Evolutionary conservation across 2,797 vertebrate genomes (phyloP).

Genomic region (Choloepus didactylus): DNA sequence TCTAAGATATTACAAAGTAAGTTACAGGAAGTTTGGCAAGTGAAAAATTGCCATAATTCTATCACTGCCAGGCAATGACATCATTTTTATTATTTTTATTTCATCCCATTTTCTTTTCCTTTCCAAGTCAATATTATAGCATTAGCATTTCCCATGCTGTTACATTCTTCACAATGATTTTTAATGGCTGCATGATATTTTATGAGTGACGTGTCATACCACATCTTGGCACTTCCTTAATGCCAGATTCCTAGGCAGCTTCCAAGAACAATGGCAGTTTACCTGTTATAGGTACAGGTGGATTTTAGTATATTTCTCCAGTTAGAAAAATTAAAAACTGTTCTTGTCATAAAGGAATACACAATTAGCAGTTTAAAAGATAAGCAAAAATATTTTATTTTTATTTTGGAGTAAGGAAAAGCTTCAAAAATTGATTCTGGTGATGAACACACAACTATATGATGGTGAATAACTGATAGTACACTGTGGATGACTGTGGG

Average conservation of each 20-base stretch:
- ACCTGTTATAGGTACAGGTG: neutral
- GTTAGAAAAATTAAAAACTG: neutral
- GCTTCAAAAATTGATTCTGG: no score
- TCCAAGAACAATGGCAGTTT: neutral
- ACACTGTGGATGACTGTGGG: no score
- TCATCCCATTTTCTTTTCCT: neutral
- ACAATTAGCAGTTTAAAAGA: constrained; percentile 10
- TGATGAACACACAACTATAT: no score
- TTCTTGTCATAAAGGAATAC: constrained; percentile 10
- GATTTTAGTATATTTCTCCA: neutral
- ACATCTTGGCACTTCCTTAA: neutral
- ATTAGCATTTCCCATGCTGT: neutral
- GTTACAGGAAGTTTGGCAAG: neutral
- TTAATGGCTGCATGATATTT: neutral
- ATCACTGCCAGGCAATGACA: neutral
- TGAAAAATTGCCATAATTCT: neutral
- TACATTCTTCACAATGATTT: neutral
- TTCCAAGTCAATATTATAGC: neutral
- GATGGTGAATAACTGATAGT: no score
- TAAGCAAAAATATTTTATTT: neutral
- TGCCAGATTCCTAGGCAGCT: neutral
- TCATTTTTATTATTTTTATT: neutral
- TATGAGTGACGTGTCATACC: neutral
- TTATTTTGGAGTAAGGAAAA: no score
- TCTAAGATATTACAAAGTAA: neutral